Percentiles rank a stretch among this genome's conserved stretches.
phyloP scores from a whole-genome alignment of 2,888 invertebrate genomes.

The Sesia apiformis region DNA sequence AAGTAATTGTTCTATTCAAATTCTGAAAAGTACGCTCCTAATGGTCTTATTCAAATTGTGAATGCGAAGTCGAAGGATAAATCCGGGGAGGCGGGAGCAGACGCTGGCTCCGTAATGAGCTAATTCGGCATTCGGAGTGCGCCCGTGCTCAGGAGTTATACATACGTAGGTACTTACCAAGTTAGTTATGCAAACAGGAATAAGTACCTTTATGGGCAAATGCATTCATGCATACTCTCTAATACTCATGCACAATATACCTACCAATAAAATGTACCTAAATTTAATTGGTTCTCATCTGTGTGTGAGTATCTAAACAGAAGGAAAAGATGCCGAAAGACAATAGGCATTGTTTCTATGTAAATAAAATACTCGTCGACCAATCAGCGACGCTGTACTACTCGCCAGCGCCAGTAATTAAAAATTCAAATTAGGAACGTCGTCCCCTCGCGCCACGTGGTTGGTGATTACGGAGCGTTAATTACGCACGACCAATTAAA shows the following conservation, averaged over 20 bases:
- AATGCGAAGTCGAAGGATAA: constrained; percentile 40
- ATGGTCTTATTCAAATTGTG: constrained; percentile 47
- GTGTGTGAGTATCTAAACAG: too few species aligned
- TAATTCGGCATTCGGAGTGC: constrained; percentile 46
- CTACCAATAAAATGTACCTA: not conserved
- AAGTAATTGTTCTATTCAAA: too few species aligned
- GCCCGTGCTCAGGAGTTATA: not conserved
- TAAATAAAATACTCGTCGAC: constrained; percentile 36
- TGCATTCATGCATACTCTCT: not conserved
- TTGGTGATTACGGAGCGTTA: constrained; percentile 67
- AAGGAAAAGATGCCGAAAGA: too few species aligned
- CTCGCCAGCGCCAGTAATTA: constrained; percentile 45
- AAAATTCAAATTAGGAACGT: constrained; percentile 67
- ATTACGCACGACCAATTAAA: constrained; percentile 70
- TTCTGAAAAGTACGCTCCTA: constrained; percentile 23
- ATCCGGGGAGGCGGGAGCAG: constrained; percentile 26
- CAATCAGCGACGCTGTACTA: constrained; percentile 37
- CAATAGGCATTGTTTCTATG: constrained; percentile 53
- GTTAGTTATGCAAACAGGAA: not conserved
- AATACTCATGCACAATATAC: not conserved
- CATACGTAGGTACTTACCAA: not conserved
- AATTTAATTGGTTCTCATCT: too few species aligned
- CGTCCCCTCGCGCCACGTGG: constrained; percentile 55
- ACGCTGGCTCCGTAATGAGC: constrained; percentile 45
- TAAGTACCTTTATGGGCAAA: not conserved